Conservation (phyloP, 2,113 vertebrate genomes). For the Salminus brasiliensis region DNA sequence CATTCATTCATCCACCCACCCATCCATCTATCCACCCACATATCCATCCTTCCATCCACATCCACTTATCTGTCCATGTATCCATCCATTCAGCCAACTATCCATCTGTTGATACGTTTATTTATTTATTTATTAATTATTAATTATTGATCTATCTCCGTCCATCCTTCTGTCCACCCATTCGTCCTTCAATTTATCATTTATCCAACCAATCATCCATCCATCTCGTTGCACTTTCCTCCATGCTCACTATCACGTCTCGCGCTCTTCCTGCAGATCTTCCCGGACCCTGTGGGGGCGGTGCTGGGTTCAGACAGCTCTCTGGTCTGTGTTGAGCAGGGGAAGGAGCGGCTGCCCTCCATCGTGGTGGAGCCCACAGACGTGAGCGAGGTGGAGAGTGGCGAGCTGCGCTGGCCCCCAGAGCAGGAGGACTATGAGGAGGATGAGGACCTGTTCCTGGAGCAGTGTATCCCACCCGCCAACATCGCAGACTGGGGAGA, state of each 20-base stretch:
- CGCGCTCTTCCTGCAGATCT: slow-evolving; percentile 68
- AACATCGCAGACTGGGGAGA: slow-evolving; percentile 79
- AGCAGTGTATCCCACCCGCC: slow-evolving; percentile 77
- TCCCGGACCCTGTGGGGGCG: slow-evolving; percentile 77
- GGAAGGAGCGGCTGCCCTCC: slow-evolving; percentile 79
- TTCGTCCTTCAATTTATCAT: not conserved
- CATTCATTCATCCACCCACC: too few relatives aligned
- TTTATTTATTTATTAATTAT: too few relatives aligned
- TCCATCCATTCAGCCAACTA: too few relatives aligned
- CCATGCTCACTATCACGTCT: not conserved
- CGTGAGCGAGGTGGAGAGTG: slow-evolving; percentile 81
- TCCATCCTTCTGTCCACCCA: not conserved
- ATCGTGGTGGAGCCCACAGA: slow-evolving; percentile 83
- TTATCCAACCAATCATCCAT: not conserved
- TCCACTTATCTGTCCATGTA: too few relatives aligned
- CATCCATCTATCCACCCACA: too few relatives aligned
- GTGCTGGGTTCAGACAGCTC: slow-evolving; percentile 59
- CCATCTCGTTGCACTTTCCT: not conserved
- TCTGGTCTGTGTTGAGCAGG: slow-evolving; percentile 54
- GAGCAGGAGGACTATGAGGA: slow-evolving; percentile 73
- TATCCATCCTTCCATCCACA: too few relatives aligned
- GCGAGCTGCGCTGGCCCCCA: slow-evolving; percentile 83
- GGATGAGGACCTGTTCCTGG: slow-evolving; percentile 79
- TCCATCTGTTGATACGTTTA: too few relatives aligned
- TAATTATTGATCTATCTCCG: too few relatives aligned